Base-by-base conservation (phyloP, 2,888 invertebrate genomes). In the Plebejus argus region DNA sequence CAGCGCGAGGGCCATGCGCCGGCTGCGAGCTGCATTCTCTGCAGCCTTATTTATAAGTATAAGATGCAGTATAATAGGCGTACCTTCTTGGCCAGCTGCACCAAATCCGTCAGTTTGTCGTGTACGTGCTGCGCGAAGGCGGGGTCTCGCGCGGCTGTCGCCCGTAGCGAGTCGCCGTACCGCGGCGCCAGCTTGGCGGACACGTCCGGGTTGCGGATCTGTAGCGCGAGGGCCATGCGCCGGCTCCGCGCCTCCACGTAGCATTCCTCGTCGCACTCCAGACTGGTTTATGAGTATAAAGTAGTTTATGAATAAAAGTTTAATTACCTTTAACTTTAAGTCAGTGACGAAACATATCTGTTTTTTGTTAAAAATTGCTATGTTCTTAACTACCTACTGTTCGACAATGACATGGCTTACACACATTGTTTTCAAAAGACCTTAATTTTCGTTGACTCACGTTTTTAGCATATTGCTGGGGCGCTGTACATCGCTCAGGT, bases 191-290 rank as follows among this genome's bases (percentile, higher is more conserved):
- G 91, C 88, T 97, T 98, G 56, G 97, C 96, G 39, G 95, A 91
- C 78, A 97, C 93, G 90, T 99, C 98, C 0, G 99, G 98, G 94
- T 98, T 98, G 78, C 97, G 96, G 82, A 99, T 98, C 92, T 99
- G 98, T 66, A 99, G 94, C 4, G 98, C 99, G 77, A 98, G 95
- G 12, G 99, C 99, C 80, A 99, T 88, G 76, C 97, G 96, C 1
- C 98, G 95, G 87, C 99, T 99, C 78, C 99, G 96, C 83, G 99
- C 98, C 77, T 97, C 94, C 56, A 97, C 90, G 78, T 97, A 96
- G 89, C 99, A 99, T 84, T 98, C 98, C 81, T 98, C 98, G 87
- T 97, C 98, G 92, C 99, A 99, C 82, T 99, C 98, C 85, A 99
- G 89, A 3, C 97, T 97, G 86, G 28, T 28, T 28, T 28, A 28